Evolutionary conservation across 2,113 vertebrate species (phyloP), one percentile per base, ranked within the genome.

Genomic region (Anas platyrhynchos): DNA sequence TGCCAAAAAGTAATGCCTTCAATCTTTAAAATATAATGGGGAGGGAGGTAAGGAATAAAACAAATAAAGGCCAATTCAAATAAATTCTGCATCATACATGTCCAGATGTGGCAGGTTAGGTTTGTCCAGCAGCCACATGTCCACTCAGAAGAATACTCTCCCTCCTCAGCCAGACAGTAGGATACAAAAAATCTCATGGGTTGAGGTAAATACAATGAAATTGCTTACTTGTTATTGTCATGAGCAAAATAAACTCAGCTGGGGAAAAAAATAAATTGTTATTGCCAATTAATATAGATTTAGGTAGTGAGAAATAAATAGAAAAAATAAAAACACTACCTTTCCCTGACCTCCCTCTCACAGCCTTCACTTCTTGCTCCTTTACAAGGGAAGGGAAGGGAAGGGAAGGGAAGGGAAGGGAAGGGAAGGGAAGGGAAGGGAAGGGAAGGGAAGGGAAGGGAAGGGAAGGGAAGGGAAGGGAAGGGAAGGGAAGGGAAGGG

Each of bases 71-170:
- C 5, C 20, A 58, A 7, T 75, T 82, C 36, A 85, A 71, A 82
- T 34, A 91, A 69, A 66, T 62, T 77, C 44, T 71, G 38, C 7
- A 52, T 77, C 13, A 36, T 11, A 38, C 8, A 17, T 34, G 13
- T 29, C 23, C n/a, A 88, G 38, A 72, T 76, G 9, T 31, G 20
- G 16, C 80, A 26, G 14, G 10, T 59, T 83, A 59, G 31, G 7
- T 26, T 41, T 36, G 22, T 11, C 11, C 58, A 84, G 13, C 32
- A 82, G 29, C 16, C 67, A 82, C 50, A 66, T 23, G 2, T 21
- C 32, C 84, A 38, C 31, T 79, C 36, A 73, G 27, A 10, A 1
- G 0, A 62, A 31, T 3, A 0, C 15, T 62, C 36, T 68, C 7
- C 16, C 3, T 86, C 2, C 32, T 66, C 16, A 61, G 52, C 34